Evolutionary conservation across 2,797 vertebrate species (phyloP).

Genomic region (Poeciliopsis infans): DNA sequence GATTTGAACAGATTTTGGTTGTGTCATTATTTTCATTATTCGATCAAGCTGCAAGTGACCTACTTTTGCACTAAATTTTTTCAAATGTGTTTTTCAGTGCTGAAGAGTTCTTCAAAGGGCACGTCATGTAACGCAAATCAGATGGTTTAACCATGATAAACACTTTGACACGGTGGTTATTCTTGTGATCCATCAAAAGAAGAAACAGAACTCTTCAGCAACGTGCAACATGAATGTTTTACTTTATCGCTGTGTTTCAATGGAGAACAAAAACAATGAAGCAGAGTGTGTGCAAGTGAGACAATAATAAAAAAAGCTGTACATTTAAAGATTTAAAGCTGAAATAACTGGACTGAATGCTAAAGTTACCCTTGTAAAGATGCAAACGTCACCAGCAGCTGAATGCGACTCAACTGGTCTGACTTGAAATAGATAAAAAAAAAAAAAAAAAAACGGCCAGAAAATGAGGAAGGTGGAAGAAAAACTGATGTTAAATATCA

Average conservation of each 20-base stretch:
- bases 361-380: background rate
- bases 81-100: background rate
- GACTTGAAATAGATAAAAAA: conserved; percentile 54
- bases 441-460: background rate
- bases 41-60: background rate
- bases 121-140: conserved; percentile 55
- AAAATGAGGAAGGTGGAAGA: conserved; percentile 15
- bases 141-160: conserved; percentile 64
- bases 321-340: background rate
- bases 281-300: background rate
- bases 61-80: background rate
- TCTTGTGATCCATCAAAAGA: conserved; percentile 58
- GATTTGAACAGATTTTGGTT: background rate
- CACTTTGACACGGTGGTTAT: conserved; percentile 55
- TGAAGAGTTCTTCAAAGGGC: conserved; percentile 18
- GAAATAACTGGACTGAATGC: background rate
- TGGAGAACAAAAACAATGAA: background rate
- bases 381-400: conserved; percentile 31
- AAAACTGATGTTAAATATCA: background rate
- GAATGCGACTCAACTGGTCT: conserved; percentile 55
- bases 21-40: background rate
- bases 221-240: conserved; percentile 27
- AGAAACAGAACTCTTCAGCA: conserved; percentile 28
- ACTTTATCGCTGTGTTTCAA: conserved; percentile 16
- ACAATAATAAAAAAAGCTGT: accelerated